Conservation (phyloP, 1,140 invertebrate genomes). For the Cardiocondyla obscurior region DNA sequence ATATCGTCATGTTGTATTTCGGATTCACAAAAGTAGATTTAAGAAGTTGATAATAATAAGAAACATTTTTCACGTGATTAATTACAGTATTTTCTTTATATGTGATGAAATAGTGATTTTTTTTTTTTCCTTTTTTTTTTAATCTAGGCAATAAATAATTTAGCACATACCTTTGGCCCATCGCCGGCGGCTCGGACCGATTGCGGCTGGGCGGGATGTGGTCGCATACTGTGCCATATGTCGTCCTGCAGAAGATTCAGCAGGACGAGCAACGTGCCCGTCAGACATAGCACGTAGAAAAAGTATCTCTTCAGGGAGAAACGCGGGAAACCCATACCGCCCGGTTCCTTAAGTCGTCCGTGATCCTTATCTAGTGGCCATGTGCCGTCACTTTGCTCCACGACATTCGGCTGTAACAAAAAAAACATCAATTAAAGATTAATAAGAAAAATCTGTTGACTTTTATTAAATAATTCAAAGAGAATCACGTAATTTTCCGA, state of each 20-base stretch:
- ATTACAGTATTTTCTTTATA: background rate
- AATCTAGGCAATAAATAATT: conserved; percentile 11
- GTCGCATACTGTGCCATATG: conserved; percentile 78
- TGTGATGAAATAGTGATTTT: background rate
- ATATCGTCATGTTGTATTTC: background rate
- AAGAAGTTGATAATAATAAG: background rate
- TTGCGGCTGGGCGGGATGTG: conserved; percentile 73
- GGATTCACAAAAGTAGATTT: background rate
- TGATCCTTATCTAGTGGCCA: conserved; percentile 63
- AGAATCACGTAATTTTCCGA: background rate
- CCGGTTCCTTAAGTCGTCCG: conserved; percentile 61
- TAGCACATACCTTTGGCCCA: conserved; percentile 70
- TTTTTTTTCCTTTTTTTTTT: background rate
- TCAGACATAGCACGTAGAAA: conserved; percentile 82
- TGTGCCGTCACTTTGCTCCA: conserved; percentile 2
- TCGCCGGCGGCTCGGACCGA: conserved; percentile 64
- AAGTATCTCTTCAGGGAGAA: conserved; percentile 83
- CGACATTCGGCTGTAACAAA: conserved; percentile 69
- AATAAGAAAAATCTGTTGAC: background rate
- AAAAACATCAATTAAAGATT: background rate
- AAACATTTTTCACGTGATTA: background rate
- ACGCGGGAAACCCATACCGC: conserved; percentile 82
- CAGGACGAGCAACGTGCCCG: conserved; percentile 81
- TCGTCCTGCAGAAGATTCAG: conserved; percentile 83
- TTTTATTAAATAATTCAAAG: background rate